Conservation (phyloP, 92 coral and sea anemone species). For the Bergia puertoricense region DNA sequence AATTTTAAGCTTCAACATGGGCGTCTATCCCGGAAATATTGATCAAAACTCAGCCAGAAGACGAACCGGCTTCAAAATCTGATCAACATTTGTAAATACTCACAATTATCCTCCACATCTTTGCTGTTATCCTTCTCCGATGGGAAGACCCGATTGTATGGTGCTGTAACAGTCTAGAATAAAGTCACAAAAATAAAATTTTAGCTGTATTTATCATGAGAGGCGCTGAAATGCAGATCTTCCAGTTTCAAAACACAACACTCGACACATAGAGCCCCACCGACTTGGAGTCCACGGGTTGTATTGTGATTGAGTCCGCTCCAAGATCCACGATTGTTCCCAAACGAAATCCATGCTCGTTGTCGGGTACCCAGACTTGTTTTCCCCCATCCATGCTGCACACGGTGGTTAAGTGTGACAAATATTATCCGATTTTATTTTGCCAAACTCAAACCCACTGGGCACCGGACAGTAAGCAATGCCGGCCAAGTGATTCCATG, state of each 20-base stretch:
- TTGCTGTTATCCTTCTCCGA: constrained; percentile 88
- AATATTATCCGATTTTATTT: constrained; percentile 9
- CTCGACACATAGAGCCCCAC: not conserved
- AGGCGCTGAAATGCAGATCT: constrained; percentile 1
- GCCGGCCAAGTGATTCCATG: constrained; percentile 33
- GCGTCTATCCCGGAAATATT: constrained; percentile 44
- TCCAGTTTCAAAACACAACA: constrained; percentile 2
- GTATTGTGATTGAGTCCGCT: constrained; percentile 81
- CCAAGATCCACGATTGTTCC: constrained; percentile 94
- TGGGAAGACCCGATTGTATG: constrained; percentile 89
- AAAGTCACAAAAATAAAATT: not conserved
- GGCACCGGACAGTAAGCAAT: constrained; percentile 13
- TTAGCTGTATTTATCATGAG: constrained; percentile 12
- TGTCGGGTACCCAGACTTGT: constrained; percentile 96
- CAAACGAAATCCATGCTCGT: constrained; percentile 90
- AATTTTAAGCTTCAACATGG: not conserved
- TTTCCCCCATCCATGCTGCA: constrained; percentile 76
- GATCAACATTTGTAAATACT: constrained; percentile 45
- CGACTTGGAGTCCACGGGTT: constrained; percentile 66
- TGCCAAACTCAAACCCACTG: constrained; percentile 18
- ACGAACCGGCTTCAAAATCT: not conserved
- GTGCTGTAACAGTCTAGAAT: constrained; percentile 80
- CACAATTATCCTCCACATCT: constrained; percentile 98
- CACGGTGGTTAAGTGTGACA: not conserved
- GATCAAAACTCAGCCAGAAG: not conserved